Base-by-base conservation (phyloP, 1,140 invertebrate genomes). In the Hydropsyche tenuis region DNA sequence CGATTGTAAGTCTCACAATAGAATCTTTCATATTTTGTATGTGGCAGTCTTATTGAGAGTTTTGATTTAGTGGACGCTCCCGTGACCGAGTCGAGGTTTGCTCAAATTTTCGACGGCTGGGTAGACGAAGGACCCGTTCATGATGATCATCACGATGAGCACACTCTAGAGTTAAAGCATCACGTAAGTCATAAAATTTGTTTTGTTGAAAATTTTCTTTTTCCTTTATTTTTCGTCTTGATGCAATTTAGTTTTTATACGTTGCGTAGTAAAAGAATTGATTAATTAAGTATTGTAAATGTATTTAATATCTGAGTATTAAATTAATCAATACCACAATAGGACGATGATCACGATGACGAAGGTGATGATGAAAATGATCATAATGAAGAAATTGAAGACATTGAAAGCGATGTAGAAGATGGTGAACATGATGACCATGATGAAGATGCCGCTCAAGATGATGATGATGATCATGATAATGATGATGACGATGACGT, bases 61-160 rank as follows among this genome's bases (percentile, higher is more conserved):
- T 74, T 65, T 66, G 63, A 83, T 86, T 48, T 77, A 93, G 92
- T 92, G 78, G 91, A 92, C 79, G 90, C 88, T 23, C 89, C 90
- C 43, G 79, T 91, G 75, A 85, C 87, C 11, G 88, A 92, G 79
- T 93, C 91, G 22, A 85, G 88, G 37, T 93, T 90, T 84, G 89
- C 92, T 11, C 88, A 87, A 78, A 86, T 91, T 48, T 89, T 94
- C 73, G 90, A 92, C 80, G 91, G 91, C 11, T 93, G 91, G 91
- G 86, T 93, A n/a, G 92, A 93, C 77, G 90, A 92, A 78, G 81
- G 83, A 73, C 81, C 85, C 12, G 83, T 84, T 69, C 84, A 87
- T 73, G 85, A 88, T 69, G 84, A 85, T 69, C 85, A 87, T 74
- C 87, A 89, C 79, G 85, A 85, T 78, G 81, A 83, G 69, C 86